phyloP scores from a whole-genome alignment of 2,888 invertebrate species.

The Mythimna pallens region DNA sequence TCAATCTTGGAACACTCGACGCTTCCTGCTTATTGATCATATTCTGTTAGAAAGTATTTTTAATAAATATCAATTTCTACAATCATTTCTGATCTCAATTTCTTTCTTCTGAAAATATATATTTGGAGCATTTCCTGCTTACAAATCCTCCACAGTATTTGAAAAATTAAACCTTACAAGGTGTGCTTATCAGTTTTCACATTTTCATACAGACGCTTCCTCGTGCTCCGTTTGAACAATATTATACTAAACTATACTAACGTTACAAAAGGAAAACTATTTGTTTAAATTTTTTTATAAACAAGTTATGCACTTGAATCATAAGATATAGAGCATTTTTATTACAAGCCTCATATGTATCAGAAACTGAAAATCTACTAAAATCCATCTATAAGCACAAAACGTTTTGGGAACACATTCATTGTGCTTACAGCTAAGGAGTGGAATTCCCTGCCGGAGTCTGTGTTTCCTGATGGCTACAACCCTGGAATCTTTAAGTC shows the following conservation, averaged over 20 bases:
- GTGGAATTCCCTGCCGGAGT: too few species aligned
- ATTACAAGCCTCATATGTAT: not conserved
- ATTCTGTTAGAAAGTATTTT: not conserved
- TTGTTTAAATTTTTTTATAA: slow-evolving; percentile 22
- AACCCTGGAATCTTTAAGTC: too few species aligned
- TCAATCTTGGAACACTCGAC: not conserved
- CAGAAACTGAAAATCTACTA: not conserved
- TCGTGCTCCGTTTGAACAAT: not conserved
- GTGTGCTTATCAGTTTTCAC: slow-evolving; percentile 13
- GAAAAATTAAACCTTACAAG: slow-evolving; percentile 14
- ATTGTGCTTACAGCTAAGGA: too few species aligned
- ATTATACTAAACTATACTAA: not conserved
- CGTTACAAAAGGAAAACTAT: slow-evolving; percentile 14
- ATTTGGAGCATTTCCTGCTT: slow-evolving; percentile 1
- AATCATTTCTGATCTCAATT: not conserved
- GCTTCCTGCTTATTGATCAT: not conserved
- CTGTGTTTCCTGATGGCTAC: too few species aligned
- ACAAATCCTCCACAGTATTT: slow-evolving; percentile 3
- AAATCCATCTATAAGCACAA: too few species aligned
- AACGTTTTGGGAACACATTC: too few species aligned
- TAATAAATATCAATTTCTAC: not conserved
- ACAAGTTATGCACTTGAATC: not conserved
- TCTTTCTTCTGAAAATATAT: not conserved
- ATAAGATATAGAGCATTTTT: not conserved
- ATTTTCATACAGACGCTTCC: not conserved